Percentiles rank a stretch among this genome's conserved stretches.
These are phyloP conservation scores for Eulemur coronatus DNA, from an alignment of 2,797 vertebrate genomes.

Conservation along the genomic window DNA sequence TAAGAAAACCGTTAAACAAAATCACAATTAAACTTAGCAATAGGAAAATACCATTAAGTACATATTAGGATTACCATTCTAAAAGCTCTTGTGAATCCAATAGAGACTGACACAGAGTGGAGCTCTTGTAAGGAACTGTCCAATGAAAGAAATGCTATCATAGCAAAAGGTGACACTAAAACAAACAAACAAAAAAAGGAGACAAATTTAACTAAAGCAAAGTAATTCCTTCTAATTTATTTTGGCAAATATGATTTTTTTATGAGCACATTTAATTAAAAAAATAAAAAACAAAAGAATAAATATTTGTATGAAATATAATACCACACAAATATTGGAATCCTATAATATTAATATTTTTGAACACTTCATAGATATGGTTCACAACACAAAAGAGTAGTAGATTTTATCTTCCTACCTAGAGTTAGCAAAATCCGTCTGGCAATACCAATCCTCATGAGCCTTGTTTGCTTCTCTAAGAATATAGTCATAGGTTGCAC, in stretches of 20 bases:
- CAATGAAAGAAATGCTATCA: conserved; percentile 96
- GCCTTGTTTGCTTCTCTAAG: conserved; percentile 89
- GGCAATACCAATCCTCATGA: conserved; percentile 90
- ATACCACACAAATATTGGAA: conserved; percentile 18
- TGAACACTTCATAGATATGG: not conserved
- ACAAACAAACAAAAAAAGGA: conserved; percentile 49
- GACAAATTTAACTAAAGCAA: not conserved
- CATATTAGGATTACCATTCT: conserved; percentile 90
- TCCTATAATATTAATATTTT: not conserved
- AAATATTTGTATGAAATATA: conserved; percentile 29
- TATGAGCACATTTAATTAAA: not conserved
- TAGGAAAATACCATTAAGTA: conserved; percentile 56
- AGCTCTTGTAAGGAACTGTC: conserved; percentile 91
- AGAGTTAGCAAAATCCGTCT: conserved; percentile 93
- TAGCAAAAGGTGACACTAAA: conserved; percentile 95
- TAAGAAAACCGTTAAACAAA: conserved; percentile 1
- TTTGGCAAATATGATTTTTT: conserved; percentile 36
- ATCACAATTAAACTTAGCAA: conserved; percentile 40
- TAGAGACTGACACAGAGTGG: conserved; percentile 90
- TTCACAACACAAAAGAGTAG: conserved; percentile 72
- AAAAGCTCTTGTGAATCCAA: conserved; percentile 97
- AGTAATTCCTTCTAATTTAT: not conserved
- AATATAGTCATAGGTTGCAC: conserved; percentile 90
- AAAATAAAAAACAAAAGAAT: conserved; percentile 54
- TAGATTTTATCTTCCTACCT: conserved; percentile 86